Evolutionary conservation across 2,888 invertebrate genomes (phyloP).

Genomic region (Alitta virens): DNA sequence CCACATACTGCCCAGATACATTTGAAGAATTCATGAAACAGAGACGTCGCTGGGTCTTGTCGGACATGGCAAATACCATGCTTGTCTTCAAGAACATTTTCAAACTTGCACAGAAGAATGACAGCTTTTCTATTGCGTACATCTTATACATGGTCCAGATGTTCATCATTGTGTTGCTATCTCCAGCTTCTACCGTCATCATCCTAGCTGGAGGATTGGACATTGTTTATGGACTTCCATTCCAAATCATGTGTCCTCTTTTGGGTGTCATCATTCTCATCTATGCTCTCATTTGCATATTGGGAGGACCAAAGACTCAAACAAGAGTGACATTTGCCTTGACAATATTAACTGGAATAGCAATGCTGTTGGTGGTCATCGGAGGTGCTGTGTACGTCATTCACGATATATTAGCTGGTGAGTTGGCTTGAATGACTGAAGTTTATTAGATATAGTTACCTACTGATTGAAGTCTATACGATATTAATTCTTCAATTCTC

Average conservation of each 20-base stretch:
- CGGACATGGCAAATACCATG: slow-evolving; percentile 35
- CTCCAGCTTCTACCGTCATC: slow-evolving; percentile 36
- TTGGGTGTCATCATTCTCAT: slow-evolving; percentile 23
- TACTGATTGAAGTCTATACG: too few species aligned
- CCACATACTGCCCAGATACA: slow-evolving; percentile 36
- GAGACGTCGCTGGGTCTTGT: slow-evolving; percentile 36
- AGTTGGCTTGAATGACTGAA: background rate
- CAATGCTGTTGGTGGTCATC: slow-evolving; percentile 29
- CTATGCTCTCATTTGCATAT: slow-evolving; percentile 29
- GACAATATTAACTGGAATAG: slow-evolving; percentile 28
- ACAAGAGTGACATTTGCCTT: slow-evolving; percentile 27
- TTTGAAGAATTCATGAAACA: slow-evolving; percentile 37
- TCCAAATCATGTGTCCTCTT: slow-evolving; percentile 24
- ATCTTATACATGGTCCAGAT: slow-evolving; percentile 33
- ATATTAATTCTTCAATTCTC: too few species aligned
- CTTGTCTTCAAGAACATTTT: slow-evolving; percentile 31
- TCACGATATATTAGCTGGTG: slow-evolving; percentile 29
- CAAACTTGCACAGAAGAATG: slow-evolving; percentile 28
- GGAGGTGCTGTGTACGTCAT: slow-evolving; percentile 32
- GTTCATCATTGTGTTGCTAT: slow-evolving; percentile 33
- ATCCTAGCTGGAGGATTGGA: slow-evolving; percentile 36
- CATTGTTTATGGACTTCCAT: slow-evolving; percentile 29
- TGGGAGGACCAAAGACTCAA: slow-evolving; percentile 26
- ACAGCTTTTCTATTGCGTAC: slow-evolving; percentile 33
- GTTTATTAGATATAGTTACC: too few species aligned